phyloP scores from a whole-genome alignment of 2,888 invertebrate genomes.

The Bellardia bayeri region DNA sequence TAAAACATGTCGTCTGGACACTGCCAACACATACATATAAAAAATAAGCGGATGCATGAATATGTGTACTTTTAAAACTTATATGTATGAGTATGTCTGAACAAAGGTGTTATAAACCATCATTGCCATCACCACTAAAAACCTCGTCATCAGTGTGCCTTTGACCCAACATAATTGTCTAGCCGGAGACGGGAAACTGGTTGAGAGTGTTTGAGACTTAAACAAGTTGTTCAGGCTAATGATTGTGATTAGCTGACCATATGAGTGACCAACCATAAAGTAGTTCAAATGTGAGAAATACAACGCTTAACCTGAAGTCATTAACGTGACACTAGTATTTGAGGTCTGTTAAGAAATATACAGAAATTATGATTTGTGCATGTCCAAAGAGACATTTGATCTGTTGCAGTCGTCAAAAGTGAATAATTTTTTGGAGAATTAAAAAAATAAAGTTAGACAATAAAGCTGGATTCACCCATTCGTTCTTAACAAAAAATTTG shows the following conservation, averaged over 20 bases:
- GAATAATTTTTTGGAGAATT: no score
- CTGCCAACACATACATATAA: neutral
- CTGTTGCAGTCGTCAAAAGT: no score
- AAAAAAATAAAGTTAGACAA: no score
- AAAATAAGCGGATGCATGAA: neutral
- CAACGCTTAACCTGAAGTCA: constrained; percentile 25
- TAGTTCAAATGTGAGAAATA: constrained; percentile 19
- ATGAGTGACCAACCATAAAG: constrained; percentile 22
- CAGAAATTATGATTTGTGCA: no score
- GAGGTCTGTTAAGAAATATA: no score
- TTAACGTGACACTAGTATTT: neutral
- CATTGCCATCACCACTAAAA: neutral
- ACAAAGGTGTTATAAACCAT: constrained; percentile 27
- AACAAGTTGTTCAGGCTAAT: constrained; percentile 11
- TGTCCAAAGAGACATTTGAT: no score
- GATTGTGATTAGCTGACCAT: constrained; percentile 8
- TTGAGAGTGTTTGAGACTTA: neutral
- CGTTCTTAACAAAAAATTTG: no score
- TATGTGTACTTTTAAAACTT: neutral
- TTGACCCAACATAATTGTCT: neutral
- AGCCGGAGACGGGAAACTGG: constrained; percentile 6
- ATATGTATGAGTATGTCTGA: neutral
- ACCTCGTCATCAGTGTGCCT: neutral
- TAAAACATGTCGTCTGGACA: constrained; percentile 40
- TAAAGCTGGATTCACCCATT: no score